Conservation (phyloP, 2,113 vertebrate species). For the Natator depressus region DNA sequence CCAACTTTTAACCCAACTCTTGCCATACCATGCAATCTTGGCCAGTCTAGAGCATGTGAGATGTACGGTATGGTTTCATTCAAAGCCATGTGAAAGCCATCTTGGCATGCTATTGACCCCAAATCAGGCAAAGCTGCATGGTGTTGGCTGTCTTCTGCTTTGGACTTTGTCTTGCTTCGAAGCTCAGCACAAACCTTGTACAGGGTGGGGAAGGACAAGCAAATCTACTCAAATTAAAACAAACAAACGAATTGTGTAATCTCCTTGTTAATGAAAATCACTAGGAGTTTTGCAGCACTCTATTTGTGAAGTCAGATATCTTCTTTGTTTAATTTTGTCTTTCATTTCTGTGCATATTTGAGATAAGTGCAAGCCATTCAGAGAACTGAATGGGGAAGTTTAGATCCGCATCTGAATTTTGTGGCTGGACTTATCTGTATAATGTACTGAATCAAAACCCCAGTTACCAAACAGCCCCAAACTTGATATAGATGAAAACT, state of each 20-base stretch:
- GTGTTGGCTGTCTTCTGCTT: background rate
- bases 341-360: constrained; percentile 7
- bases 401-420: constrained; percentile 45
- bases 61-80: background rate
- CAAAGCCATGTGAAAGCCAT: background rate
- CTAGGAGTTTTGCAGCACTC: background rate
- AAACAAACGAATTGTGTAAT: background rate
- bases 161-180: background rate
- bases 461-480: constrained; percentile 34
- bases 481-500: constrained; percentile 13
- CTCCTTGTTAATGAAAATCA: background rate
- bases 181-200: background rate
- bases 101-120: rapidly evolving
- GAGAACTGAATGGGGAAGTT: background rate
- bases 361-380: constrained; percentile 7
- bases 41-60: background rate
- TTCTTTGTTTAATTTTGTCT: background rate
- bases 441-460: background rate
- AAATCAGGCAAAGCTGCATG: background rate
- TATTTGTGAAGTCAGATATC: background rate
- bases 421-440: constrained; percentile 5
- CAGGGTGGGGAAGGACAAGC: background rate
- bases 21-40: background rate
- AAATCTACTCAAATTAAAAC: background rate
- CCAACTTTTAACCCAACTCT: background rate